A percentile compares a stretch with the other conserved stretches of the same genome.
Evolutionary conservation across 2,888 invertebrate species (phyloP).

Genomic region (Latrodectus elegans): DNA sequence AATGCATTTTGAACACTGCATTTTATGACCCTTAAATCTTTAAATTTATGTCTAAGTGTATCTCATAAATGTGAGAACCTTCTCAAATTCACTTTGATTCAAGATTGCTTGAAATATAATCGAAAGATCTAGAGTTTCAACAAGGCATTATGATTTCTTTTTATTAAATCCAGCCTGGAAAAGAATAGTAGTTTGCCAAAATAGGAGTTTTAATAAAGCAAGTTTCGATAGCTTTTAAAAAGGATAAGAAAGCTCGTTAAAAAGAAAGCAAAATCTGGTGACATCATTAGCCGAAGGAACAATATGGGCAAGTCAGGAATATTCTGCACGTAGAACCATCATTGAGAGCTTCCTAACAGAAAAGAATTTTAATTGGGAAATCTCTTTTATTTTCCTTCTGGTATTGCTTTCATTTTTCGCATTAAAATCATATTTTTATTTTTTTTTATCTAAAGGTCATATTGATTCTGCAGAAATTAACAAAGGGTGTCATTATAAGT

Average conservation of each 20-base stretch:
- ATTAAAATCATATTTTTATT: background rate
- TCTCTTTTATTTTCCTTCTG: slow-evolving; percentile 4
- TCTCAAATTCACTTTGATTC: too few species aligned
- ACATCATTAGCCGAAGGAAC: slow-evolving; percentile 27
- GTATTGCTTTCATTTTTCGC: background rate
- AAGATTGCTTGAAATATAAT: too few species aligned
- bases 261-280: slow-evolving; percentile 14
- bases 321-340: slow-evolving; percentile 11
- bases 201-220: slow-evolving; percentile 33
- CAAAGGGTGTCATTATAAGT: background rate
- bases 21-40: too few species aligned
- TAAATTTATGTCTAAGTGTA: too few species aligned
- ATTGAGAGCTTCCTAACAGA: slow-evolving; percentile 10
- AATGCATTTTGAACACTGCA: too few species aligned
- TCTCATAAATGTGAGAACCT: too few species aligned
- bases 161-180: background rate
- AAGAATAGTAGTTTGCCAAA: slow-evolving; percentile 12
- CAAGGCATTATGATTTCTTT: background rate
- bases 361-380: slow-evolving; percentile 32
- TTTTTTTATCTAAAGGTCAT: background rate
- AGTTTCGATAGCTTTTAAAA: slow-evolving; percentile 29
- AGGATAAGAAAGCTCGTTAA: slow-evolving; percentile 34
- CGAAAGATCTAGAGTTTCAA: too few species aligned
- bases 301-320: slow-evolving; percentile 9
- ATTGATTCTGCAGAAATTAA: slow-evolving; percentile 1